These are phyloP conservation scores for Trematomus loennbergii DNA, from an alignment of 2,113 vertebrate species.

Conservation along the genomic window DNA sequence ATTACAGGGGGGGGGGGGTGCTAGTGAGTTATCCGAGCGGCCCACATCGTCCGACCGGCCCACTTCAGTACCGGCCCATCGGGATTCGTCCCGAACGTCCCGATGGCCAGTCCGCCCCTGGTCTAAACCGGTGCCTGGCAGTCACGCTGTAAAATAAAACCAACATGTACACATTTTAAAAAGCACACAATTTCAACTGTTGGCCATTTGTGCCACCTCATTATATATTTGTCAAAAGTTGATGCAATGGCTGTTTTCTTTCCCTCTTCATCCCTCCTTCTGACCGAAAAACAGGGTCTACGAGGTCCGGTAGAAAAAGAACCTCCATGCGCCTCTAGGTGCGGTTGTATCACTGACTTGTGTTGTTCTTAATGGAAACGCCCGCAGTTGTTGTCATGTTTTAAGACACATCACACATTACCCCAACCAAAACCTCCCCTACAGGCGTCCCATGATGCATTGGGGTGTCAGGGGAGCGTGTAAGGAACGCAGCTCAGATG, in stretches of 20 bases:
- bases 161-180: neutral
- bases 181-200: slow-evolving; percentile 23
- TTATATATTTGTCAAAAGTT: slow-evolving; percentile 60
- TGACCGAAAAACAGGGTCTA: slow-evolving; percentile 18
- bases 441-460: slow-evolving; percentile 76
- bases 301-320: slow-evolving; percentile 19
- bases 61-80: too few relatives aligned
- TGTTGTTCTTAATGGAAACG: slow-evolving; percentile 77
- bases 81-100: too few relatives aligned
- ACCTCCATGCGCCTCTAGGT: slow-evolving; percentile 39
- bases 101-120: too few relatives aligned
- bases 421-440: slow-evolving; percentile 49
- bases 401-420: slow-evolving; percentile 64
- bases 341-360: slow-evolving; percentile 65
- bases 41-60: too few relatives aligned
- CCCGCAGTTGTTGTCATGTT: slow-evolving; percentile 76
- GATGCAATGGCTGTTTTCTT: slow-evolving; percentile 49
- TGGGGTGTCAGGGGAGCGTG: slow-evolving; percentile 70
- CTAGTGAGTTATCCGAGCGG: too few relatives aligned
- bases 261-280: neutral
- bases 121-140: slow-evolving; percentile 49
- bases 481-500: slow-evolving; percentile 66
- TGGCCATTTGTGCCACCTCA: slow-evolving; percentile 17
- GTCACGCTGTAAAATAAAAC: slow-evolving; percentile 35
- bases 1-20: too few relatives aligned